Percentiles rank a stretch among this genome's conserved stretches.
phyloP scores from a whole-genome alignment of 2,888 invertebrate species.

The Pteria penguin region DNA sequence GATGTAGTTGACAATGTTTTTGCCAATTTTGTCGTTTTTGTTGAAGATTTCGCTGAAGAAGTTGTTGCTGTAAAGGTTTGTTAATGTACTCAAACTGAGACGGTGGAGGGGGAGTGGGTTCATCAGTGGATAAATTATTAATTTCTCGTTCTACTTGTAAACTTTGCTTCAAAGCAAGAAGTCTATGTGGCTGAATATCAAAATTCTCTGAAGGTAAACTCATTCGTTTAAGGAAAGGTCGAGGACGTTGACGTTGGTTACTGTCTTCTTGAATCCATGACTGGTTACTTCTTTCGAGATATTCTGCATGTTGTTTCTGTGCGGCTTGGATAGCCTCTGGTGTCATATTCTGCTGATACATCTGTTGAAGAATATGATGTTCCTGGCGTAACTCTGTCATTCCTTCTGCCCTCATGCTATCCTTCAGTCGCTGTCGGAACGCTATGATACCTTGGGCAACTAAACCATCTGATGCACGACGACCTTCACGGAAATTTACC shows the following conservation, averaged over 20 bases:
- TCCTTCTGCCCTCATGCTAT: constrained; percentile 90
- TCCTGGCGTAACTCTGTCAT: constrained; percentile 87
- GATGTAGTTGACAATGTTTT: constrained; percentile 87
- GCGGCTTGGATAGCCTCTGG: constrained; percentile 49
- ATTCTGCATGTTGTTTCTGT: constrained; percentile 53
- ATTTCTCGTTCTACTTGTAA: constrained; percentile 78
- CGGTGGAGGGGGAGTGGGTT: constrained; percentile 40
- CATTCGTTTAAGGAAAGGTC: constrained; percentile 77
- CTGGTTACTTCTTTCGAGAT: constrained; percentile 51
- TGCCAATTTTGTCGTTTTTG: constrained; percentile 91
- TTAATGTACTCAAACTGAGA: constrained; percentile 51
- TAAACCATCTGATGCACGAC: constrained; percentile 93
- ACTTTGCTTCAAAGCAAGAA: constrained; percentile 79
- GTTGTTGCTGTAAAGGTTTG: constrained; percentile 85
- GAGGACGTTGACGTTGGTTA: constrained; percentile 55
- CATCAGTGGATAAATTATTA: constrained; percentile 65
- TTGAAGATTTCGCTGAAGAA: constrained; percentile 91
- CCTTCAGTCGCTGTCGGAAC: constrained; percentile 88
- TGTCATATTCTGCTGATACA: constrained; percentile 50
- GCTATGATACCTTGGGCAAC: constrained; percentile 86
- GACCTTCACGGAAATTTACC: constrained; percentile 87
- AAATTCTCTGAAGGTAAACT: constrained; percentile 77
- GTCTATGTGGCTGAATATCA: constrained; percentile 78
- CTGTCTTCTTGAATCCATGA: constrained; percentile 71
- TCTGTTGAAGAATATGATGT: constrained; percentile 68